Evolutionary conservation across 2,113 vertebrate genomes (phyloP).

Genomic region (Saimiri boliviensis): DNA sequence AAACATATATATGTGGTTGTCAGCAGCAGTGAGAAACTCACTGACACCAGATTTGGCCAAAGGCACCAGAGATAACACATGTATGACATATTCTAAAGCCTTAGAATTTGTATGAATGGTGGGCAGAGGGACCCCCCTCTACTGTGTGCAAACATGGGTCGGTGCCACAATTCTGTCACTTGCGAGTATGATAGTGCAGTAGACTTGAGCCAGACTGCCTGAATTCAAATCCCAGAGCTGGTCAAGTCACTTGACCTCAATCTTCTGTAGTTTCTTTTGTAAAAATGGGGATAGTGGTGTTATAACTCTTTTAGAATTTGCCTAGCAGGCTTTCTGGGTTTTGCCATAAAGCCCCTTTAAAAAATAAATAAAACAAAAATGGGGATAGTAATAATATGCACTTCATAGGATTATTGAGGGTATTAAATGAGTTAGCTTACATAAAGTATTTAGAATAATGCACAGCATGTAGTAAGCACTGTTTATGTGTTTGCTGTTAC

Average conservation of each 20-base stretch:
- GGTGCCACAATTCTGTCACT: not conserved
- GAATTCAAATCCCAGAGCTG: not conserved
- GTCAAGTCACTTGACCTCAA: not conserved
- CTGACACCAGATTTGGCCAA: not conserved
- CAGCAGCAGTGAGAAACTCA: slow-evolving; percentile 5
- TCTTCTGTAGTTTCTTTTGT: slow-evolving; percentile 2
- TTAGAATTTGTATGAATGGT: not conserved
- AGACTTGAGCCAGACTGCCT: not conserved
- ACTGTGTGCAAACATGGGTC: not conserved
- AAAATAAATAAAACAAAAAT: not conserved
- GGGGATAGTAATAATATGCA: not conserved
- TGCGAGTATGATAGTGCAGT: not conserved
- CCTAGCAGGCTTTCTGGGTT: too few relatives aligned
- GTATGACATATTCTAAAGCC: not conserved
- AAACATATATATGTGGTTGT: slow-evolving; percentile 6
- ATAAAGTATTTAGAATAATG: not conserved
- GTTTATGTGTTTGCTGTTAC: not conserved
- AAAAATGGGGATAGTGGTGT: not conserved
- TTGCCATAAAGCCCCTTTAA: too few relatives aligned
- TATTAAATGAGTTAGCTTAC: slow-evolving; percentile 21
- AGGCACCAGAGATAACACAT: slow-evolving; percentile 15
- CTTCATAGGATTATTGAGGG: not conserved
- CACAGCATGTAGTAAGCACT: not conserved
- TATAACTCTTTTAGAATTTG: too few relatives aligned
- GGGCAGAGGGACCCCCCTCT: not conserved